Evolutionary conservation across 2,113 vertebrate genomes (phyloP).

Genomic region (Jaculus jaculus): DNA sequence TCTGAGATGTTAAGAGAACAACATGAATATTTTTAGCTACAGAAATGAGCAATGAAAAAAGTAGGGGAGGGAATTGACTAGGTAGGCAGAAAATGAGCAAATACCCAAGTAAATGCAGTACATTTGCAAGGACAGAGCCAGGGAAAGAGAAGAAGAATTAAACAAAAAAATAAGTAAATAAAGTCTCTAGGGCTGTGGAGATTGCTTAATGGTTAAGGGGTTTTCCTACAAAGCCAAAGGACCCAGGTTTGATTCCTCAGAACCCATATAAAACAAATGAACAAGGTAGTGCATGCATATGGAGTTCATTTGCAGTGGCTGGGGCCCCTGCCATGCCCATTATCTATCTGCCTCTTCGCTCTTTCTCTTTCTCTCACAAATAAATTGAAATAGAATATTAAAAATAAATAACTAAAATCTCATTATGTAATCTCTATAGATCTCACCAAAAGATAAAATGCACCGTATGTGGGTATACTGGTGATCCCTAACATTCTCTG

Average conservation of each 20-base stretch:
- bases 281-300: no score
- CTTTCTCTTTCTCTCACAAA: no score
- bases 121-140: constrained; percentile 17
- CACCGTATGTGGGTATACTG: not conserved
- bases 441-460: not conserved
- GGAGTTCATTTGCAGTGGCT: no score
- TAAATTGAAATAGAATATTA: not conserved
- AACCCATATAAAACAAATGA: no score
- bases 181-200: not conserved
- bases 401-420: not conserved
- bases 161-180: no score
- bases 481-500: not conserved
- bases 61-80: constrained; percentile 31
- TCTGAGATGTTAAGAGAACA: constrained; percentile 31
- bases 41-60: constrained; percentile 60
- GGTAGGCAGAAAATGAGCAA: constrained; percentile 60
- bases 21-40: constrained; percentile 45
- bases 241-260: no score
- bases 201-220: no score
- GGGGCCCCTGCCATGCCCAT: no score
- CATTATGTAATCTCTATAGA: not conserved
- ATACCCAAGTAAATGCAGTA: constrained; percentile 35
- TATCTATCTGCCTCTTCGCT: no score
- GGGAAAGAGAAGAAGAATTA: not conserved
- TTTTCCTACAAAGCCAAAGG: no score